phyloP scores from a whole-genome alignment of 2,113 vertebrate species.

The Coregonus clupeaformis region DNA sequence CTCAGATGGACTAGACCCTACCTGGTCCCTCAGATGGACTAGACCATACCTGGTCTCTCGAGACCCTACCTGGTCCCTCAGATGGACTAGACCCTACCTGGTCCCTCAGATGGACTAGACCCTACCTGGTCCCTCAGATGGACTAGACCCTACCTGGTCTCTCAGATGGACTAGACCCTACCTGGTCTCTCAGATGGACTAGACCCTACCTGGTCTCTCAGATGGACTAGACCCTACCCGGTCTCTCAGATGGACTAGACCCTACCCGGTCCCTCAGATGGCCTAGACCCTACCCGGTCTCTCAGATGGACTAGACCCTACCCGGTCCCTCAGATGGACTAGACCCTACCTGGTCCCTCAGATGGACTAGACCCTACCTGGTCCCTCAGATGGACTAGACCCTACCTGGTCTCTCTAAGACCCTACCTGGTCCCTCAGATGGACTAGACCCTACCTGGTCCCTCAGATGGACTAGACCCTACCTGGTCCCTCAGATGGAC shows the following conservation, averaged over 20 bases:
- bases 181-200: neutral
- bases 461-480: neutral
- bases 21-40: neutral
- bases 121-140: neutral
- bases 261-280: neutral
- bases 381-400: neutral
- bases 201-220: neutral
- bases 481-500: neutral
- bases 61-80: neutral
- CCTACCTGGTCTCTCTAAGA: neutral
- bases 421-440: neutral
- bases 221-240: neutral
- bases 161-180: neutral
- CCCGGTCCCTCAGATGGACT: neutral
- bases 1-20: neutral
- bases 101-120: neutral
- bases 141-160: slow-evolving; percentile 4
- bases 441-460: slow-evolving; percentile 5
- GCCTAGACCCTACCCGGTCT: slow-evolving; percentile 4
- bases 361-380: neutral
- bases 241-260: neutral
- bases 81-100: neutral
- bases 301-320: neutral
- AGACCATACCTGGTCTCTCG: too few species aligned
- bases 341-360: neutral